These are phyloP conservation scores for Andricus quercusramuli DNA, from an alignment of 2,888 invertebrate species.

Conservation along the genomic window DNA sequence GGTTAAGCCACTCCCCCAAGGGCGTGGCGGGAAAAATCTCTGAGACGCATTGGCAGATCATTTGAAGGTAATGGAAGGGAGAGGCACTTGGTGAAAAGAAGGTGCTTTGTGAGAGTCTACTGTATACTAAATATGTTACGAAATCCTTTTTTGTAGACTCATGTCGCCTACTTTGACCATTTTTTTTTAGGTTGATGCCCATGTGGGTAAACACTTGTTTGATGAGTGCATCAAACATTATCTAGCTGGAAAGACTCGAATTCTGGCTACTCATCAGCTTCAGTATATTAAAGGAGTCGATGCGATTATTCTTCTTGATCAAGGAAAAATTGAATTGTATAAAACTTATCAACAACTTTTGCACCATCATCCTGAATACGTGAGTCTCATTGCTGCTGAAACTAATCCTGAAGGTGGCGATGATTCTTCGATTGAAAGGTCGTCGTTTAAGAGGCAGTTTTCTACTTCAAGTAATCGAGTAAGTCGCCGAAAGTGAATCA, in stretches of 20 bases:
- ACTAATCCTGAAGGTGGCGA: constrained; percentile 61
- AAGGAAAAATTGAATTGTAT: constrained; percentile 68
- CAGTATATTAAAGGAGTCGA: constrained; percentile 83
- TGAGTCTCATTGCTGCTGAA: constrained; percentile 65
- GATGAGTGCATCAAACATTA: constrained; percentile 86
- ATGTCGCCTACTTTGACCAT: no score
- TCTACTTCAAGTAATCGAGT: constrained; percentile 73
- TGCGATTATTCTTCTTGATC: constrained; percentile 77
- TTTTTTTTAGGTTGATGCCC: constrained; percentile 82
- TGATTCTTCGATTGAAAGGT: constrained; percentile 62
- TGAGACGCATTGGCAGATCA: no score
- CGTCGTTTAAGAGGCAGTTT: constrained; percentile 65
- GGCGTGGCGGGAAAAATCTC: no score
- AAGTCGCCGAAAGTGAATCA: constrained; percentile 45
- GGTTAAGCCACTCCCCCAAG: no score
- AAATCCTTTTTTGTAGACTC: no score
- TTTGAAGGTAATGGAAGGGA: no score
- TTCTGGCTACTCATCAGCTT: constrained; percentile 89
- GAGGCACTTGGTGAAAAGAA: no score
- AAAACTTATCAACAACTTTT: constrained; percentile 69
- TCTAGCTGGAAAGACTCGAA: constrained; percentile 85
- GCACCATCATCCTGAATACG: constrained; percentile 67
- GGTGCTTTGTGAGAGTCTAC: no score
- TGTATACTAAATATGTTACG: no score
- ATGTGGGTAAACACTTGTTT: constrained; percentile 88